These are phyloP conservation scores for Scelioninae gen. 2 DNA, from an alignment of 2,888 invertebrate genomes.

Conservation along the genomic window DNA sequence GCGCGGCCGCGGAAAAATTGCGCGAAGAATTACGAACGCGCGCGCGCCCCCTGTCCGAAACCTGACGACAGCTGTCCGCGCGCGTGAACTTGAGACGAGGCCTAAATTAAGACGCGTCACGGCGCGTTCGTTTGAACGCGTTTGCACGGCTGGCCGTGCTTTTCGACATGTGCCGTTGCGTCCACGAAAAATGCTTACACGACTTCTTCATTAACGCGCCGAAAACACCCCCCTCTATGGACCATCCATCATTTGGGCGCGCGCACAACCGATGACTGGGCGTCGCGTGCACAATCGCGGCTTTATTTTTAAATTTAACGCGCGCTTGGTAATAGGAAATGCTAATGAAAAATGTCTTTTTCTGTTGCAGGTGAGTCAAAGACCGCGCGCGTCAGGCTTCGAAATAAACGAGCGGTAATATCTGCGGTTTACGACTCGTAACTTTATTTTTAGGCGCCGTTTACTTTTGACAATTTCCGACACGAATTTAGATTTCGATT, in stretches of 20 bases:
- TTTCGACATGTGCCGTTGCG: slow-evolving; percentile 59
- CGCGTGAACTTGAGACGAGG: slow-evolving; percentile 56
- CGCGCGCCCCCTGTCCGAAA: slow-evolving; percentile 42
- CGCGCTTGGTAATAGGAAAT: neutral
- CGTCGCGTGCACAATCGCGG: slow-evolving; percentile 29
- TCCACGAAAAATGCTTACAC: slow-evolving; percentile 63
- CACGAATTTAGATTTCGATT: slow-evolving; percentile 7
- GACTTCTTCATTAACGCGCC: slow-evolving; percentile 68
- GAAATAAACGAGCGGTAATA: slow-evolving; percentile 5
- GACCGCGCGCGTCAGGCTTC: neutral
- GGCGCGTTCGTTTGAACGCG: slow-evolving; percentile 65
- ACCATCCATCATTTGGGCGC: slow-evolving; percentile 62
- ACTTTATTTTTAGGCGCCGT: slow-evolving; percentile 13
- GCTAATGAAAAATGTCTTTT: slow-evolving; percentile 34
- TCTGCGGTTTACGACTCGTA: slow-evolving; percentile 6
- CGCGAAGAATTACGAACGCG: no score
- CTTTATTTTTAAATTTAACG: slow-evolving; percentile 32
- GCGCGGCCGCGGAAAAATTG: no score
- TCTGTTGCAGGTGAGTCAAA: slow-evolving; percentile 51
- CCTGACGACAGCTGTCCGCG: slow-evolving; percentile 61
- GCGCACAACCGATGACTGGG: no score
- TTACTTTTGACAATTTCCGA: neutral
- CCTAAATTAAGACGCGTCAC: slow-evolving; percentile 70
- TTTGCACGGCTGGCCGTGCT: slow-evolving; percentile 52
- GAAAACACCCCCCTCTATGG: slow-evolving; percentile 61